A percentile compares a stretch with the other conserved stretches of the same genome.
Evolutionary conservation across 1,140 invertebrate genomes (phyloP).

Genomic region (Zaprionus capensis): DNA sequence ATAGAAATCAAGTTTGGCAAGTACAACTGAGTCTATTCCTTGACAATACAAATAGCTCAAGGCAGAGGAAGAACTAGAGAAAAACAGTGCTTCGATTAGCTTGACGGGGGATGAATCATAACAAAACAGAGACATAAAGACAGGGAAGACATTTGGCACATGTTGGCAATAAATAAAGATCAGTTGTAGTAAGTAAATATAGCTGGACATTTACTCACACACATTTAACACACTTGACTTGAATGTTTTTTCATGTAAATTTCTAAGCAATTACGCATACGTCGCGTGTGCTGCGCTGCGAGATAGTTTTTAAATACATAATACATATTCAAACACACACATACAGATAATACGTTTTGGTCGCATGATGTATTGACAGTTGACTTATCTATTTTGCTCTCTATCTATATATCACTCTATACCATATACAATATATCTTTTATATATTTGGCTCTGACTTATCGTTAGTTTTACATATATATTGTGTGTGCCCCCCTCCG

Average conservation of each 20-base stretch:
- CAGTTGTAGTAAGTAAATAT: constrained; percentile 7
- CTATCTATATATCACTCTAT: constrained; percentile 31
- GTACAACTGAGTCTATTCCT: background rate
- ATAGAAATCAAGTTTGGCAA: background rate
- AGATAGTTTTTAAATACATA: background rate
- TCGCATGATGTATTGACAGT: constrained; percentile 52
- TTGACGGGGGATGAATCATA: constrained; percentile 1
- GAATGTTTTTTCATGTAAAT: constrained; percentile 32
- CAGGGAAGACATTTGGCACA: constrained; percentile 8
- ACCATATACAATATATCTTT: constrained; percentile 14
- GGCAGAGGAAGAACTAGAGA: background rate
- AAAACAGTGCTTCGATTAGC: constrained; percentile 16
- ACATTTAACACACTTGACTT: background rate
- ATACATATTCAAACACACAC: constrained; percentile 12
- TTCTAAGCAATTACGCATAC: constrained; percentile 39
- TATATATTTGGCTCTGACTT: constrained; percentile 36
- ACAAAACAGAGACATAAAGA: background rate
- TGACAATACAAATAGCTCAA: background rate
- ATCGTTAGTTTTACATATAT: constrained; percentile 28
- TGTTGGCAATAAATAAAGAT: constrained; percentile 22
- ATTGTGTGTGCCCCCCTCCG: background rate
- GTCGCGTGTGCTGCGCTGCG: constrained; percentile 10
- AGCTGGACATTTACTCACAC: background rate
- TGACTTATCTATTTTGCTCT: constrained; percentile 42
- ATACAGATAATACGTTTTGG: constrained; percentile 39